These are phyloP conservation scores for Astyanax mexicanus DNA, from an alignment of 2,797 vertebrate species.

Conservation along the genomic window DNA sequence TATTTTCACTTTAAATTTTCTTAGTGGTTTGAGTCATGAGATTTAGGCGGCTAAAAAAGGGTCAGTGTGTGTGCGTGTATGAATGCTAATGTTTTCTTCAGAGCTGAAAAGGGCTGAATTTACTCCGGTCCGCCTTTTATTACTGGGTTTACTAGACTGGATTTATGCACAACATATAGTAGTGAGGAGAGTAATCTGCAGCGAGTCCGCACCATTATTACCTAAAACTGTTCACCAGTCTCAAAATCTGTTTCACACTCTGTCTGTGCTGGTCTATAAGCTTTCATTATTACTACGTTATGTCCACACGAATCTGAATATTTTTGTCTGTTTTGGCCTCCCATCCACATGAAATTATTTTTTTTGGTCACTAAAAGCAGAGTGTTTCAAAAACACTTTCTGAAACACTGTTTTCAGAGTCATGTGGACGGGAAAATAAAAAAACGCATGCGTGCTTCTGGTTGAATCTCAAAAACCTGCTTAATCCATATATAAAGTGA, in stretches of 20 bases:
- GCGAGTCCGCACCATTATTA: slow-evolving; percentile 7
- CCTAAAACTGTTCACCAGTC: slow-evolving; percentile 12
- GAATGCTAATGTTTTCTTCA: slow-evolving; percentile 38
- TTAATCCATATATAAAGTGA: too few species aligned
- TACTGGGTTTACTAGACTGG: slow-evolving; percentile 40
- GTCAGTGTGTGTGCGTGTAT: slow-evolving; percentile 28
- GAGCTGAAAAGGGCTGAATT: slow-evolving; percentile 55
- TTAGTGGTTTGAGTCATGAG: slow-evolving; percentile 37
- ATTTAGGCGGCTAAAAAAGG: slow-evolving; percentile 35
- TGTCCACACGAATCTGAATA: slow-evolving; percentile 13
- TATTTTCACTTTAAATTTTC: slow-evolving; percentile 41
- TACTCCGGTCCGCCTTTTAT: slow-evolving; percentile 48
- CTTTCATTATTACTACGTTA: slow-evolving; percentile 30
- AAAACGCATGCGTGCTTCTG: too few species aligned
- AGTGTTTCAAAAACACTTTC: too few species aligned
- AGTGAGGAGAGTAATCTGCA: slow-evolving; percentile 11
- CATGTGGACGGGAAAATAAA: too few species aligned
- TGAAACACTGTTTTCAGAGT: too few species aligned
- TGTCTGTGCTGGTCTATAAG: background rate
- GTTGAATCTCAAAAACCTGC: too few species aligned
- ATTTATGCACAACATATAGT: slow-evolving; percentile 44
- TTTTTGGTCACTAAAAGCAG: too few species aligned
- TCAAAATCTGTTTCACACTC: background rate
- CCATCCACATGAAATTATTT: too few species aligned
- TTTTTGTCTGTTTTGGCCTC: too few species aligned